phyloP scores from a whole-genome alignment of 2,888 invertebrate species.

The Leptopilina syphax region DNA sequence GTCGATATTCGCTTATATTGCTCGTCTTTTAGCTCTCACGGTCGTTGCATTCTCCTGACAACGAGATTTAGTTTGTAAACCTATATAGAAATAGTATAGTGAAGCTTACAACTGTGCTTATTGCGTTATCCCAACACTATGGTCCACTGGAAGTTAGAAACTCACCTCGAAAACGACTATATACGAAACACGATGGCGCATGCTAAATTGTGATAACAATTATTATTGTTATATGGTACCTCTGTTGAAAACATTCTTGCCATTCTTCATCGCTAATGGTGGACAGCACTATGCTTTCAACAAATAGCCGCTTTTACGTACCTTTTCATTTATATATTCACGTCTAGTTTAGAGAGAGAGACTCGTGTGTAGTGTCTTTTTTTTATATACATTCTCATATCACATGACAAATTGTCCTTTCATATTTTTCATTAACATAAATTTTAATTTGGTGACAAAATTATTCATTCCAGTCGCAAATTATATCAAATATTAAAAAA shows the following conservation, averaged over 20 bases:
- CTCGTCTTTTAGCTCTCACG: not conserved
- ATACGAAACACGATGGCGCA: constrained; percentile 22
- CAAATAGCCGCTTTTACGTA: constrained; percentile 17
- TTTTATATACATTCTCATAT: not conserved
- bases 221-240: constrained; percentile 22
- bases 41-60: constrained; percentile 24
- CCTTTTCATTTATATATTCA: constrained; percentile 1
- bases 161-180: constrained; percentile 27
- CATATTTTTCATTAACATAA: too few relatives aligned
- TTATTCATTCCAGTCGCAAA: too few relatives aligned
- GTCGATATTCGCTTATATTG: constrained; percentile 29
- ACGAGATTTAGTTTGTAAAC: constrained; percentile 39
- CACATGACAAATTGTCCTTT: not conserved
- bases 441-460: too few relatives aligned
- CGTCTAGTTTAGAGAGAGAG: not conserved
- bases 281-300: constrained; percentile 12
- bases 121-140: constrained; percentile 29
- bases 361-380: not conserved
- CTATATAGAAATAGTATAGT: constrained; percentile 3
- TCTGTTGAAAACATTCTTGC: constrained; percentile 26
- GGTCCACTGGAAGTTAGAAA: constrained; percentile 39
- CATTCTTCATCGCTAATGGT: constrained; percentile 32
- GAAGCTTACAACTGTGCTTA: constrained; percentile 35
- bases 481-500: too few relatives aligned
- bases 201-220: constrained; percentile 40